Percentiles rank a stretch among this genome's conserved stretches.
Conservation (phyloP, 1,140 invertebrate species). For the Drosophila subobscura region DNA sequence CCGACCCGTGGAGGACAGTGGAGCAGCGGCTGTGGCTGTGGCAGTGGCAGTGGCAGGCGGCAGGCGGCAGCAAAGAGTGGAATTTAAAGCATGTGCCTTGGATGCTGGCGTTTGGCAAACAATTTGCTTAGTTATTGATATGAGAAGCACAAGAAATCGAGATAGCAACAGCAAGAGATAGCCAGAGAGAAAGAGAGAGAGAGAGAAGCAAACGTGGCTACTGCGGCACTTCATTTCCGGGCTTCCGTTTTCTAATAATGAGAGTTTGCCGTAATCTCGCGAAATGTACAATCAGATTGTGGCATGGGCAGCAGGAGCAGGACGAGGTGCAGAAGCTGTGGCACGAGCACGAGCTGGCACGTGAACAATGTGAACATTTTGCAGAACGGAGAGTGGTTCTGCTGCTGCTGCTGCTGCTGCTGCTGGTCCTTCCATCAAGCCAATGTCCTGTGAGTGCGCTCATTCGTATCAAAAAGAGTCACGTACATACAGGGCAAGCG, state of each 20-base stretch:
- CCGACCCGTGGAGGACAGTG: not conserved
- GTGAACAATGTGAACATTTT: slow-evolving; percentile 78
- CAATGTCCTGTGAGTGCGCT: slow-evolving; percentile 71
- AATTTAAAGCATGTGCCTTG: slow-evolving; percentile 76
- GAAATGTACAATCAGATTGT: slow-evolving; percentile 66
- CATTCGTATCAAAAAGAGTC: slow-evolving; percentile 77
- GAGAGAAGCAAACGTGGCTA: not conserved
- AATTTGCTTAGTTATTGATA: slow-evolving; percentile 82
- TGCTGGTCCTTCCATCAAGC: slow-evolving; percentile 29
- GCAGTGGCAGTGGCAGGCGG: not conserved
- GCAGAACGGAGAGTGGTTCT: slow-evolving; percentile 5
- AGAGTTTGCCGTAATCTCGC: slow-evolving; percentile 79
- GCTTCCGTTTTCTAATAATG: slow-evolving; percentile 80
- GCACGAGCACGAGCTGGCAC: slow-evolving; percentile 40
- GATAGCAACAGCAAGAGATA: slow-evolving; percentile 1
- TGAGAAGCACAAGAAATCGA: slow-evolving; percentile 45
- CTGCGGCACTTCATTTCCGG: slow-evolving; percentile 76
- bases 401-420: not conserved
- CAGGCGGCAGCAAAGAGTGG: slow-evolving; percentile 41
- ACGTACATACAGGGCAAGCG: slow-evolving; percentile 55
- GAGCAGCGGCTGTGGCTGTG: not conserved
- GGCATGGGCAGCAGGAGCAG: too few relatives aligned
- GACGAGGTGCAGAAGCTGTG: not conserved
- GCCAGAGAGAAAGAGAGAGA: not conserved
- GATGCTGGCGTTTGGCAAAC: slow-evolving; percentile 63